Base-by-base conservation (phyloP, 2,797 vertebrate species). In the Melanotaenia parkinsoni region DNA sequence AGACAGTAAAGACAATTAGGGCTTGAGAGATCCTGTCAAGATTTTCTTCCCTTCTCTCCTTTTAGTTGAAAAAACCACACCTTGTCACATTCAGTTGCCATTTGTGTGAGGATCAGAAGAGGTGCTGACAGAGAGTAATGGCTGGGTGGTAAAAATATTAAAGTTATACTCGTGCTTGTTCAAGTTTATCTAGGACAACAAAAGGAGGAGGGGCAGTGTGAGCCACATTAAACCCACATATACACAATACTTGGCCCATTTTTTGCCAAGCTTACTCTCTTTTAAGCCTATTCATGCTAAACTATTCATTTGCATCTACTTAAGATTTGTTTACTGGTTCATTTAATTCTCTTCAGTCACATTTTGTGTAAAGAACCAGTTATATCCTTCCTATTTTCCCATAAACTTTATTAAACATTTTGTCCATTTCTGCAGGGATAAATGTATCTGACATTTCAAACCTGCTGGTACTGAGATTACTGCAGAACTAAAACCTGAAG, bases 11-110 rank as follows among this genome's bases (percentile, higher is more conserved):
- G 57, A 81, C 67, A 58, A 71, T 80, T 70, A 67, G 51, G 77
- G 63, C 72, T 79, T 81, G 66, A 84, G 63, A 63, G 79, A 76
- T 78, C 84, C 77, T 70, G 85, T 89, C 76, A 82, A 76, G 32
- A 81, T 53, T 59, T 74, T 79, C 78, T 38, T 3, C 4, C 11
- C 28, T 24, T 4, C 5, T 13, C 28, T 30, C 13, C 16, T 72
- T 33, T 43, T 12, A 1, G 37, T 35, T 78, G 71, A 86, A 64
- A 73, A 70, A 77, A 80, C 63, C 73, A 59, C 20, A 72, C 59
- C 77, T 72, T 60, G 74, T 88, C 63, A 53, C 43, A 59, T 62
- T 83, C 40, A 57, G 76, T 45, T 80, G 54, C 63, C 1, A n/a
- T 56, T 13, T 59, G 56, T 66, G 45, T 80, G 72, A 90, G 73